Evolutionary conservation across 2,113 vertebrate genomes (phyloP), one percentile per base, ranked within the genome.

Genomic region (Ibidorhyncha struthersii): DNA sequence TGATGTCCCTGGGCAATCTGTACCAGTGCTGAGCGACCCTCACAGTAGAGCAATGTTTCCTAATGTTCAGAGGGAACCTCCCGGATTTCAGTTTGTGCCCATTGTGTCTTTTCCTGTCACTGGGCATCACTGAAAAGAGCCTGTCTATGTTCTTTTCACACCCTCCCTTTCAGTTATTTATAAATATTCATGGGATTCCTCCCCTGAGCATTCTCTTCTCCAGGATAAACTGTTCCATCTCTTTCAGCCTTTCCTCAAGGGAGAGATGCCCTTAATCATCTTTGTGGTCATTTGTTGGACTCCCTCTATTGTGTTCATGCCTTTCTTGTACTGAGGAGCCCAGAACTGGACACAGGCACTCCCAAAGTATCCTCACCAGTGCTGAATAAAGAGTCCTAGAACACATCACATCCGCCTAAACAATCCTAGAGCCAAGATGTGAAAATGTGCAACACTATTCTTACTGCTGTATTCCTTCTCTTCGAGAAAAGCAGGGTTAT

Each of bases 281-380:
- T 43, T 19, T 78, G 12, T 43, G 53, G 7, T 10, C 23, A 4
- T 56, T 50, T 5, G 2, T 5, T 70, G 34, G 18, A 62, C 30
- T 73, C 32, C 25, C 6, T 72, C 17, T 10, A 10, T 12, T 41
- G 27, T 14, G 2, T 23, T 12, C 23, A 36, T 15, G 21, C 3
- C 5, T 52, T 7, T 65, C 20, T 50, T 52, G 14, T n/a, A 52
- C 7, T 34, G 23, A 43, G 40, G 12, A 74, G 2, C 6, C 20
- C 41, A 71, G 70, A 78, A 58, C 2, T 27, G 40, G 17, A 50
- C 19, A 38, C 12, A 63, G 8, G 10, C 5, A 41, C 18, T 45
- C 16, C 19, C 1, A 1, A 5, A 32, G 13, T 50, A 12, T 10
- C 14, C 41, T 70, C 59, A 38, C 26, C 2, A 7, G 9, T 1